These are phyloP conservation scores for Hyles lineata DNA, from an alignment of 2,888 invertebrate genomes.

Conservation along the genomic window DNA sequence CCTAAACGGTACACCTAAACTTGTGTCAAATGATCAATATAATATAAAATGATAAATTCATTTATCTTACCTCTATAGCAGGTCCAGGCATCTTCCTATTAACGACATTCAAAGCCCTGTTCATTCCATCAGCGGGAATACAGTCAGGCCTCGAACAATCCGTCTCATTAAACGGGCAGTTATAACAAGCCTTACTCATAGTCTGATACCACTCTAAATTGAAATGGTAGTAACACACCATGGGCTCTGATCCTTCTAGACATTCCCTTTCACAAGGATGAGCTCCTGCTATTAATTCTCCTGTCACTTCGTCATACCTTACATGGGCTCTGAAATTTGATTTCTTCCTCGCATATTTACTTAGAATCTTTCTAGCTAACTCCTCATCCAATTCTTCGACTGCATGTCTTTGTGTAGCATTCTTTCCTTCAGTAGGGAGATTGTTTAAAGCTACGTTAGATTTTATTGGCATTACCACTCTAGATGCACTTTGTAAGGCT, in stretches of 20 bases:
- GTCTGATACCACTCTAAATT: slow-evolving; percentile 93
- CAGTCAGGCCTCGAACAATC: slow-evolving; percentile 93
- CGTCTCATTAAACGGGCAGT: slow-evolving; percentile 90
- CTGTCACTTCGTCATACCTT: slow-evolving; percentile 76
- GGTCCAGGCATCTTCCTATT: slow-evolving; percentile 96
- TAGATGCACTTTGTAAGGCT: slow-evolving; percentile 70
- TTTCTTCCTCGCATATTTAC: slow-evolving; percentile 54
- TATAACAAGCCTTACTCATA: slow-evolving; percentile 94
- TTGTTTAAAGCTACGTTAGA: slow-evolving; percentile 57
- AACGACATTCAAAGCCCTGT: slow-evolving; percentile 89
- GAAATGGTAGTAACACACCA: slow-evolving; percentile 90
- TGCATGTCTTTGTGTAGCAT: slow-evolving; percentile 47
- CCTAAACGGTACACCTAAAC: background rate
- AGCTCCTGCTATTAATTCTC: slow-evolving; percentile 70
- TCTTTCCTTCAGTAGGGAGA: slow-evolving; percentile 52
- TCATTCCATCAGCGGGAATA: slow-evolving; percentile 92
- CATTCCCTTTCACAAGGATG: slow-evolving; percentile 89
- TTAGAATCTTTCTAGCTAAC: slow-evolving; percentile 40
- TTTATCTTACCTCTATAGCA: slow-evolving; percentile 87
- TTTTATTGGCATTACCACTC: slow-evolving; percentile 60
- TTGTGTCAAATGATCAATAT: background rate
- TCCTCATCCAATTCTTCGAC: slow-evolving; percentile 53
- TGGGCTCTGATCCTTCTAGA: slow-evolving; percentile 83
- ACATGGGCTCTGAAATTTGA: slow-evolving; percentile 66
- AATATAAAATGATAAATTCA: background rate